These are phyloP conservation scores for Paragorgia papillata DNA, from an alignment of 92 coral and sea anemone species.

Conservation along the genomic window DNA sequence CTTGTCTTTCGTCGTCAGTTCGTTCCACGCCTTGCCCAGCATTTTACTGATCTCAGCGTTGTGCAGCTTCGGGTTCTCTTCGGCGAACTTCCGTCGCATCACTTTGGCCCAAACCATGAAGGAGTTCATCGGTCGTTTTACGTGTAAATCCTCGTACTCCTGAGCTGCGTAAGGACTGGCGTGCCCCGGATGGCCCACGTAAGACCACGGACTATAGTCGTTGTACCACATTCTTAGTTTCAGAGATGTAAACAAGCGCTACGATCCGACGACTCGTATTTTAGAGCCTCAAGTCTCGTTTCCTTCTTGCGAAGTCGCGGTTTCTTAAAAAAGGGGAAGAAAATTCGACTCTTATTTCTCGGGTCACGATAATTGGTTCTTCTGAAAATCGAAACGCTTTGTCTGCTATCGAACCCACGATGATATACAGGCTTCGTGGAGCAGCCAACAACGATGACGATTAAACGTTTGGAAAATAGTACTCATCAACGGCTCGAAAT, in stretches of 20 bases:
- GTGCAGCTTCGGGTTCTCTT: conserved; percentile 91
- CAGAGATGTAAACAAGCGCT: not conserved
- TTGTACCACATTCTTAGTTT: conserved; percentile 42
- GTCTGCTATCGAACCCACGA: not conserved
- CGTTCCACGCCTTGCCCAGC: conserved; percentile 97
- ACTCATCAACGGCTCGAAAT: too few species aligned
- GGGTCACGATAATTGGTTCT: not conserved
- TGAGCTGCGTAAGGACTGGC: conserved; percentile 27
- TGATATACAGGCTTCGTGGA: not conserved
- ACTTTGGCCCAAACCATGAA: conserved; percentile 99
- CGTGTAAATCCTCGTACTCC: conserved; percentile 90
- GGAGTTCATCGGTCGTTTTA: conserved; percentile 95
- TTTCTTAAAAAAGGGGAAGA: too few species aligned
- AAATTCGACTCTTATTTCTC: not conserved
- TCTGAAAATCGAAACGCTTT: not conserved
- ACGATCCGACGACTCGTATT: too few species aligned
- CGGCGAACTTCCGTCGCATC: conserved; percentile 89
- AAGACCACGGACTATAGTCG: conserved; percentile 9
- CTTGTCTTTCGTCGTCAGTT: conserved; percentile 88
- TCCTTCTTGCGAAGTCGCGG: too few species aligned
- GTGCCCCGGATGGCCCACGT: conserved; percentile 4
- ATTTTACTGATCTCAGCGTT: conserved; percentile 95
- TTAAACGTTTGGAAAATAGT: too few species aligned
- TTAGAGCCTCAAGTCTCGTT: too few species aligned
- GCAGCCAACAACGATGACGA: too few species aligned